phyloP scores from a whole-genome alignment of 2,797 vertebrate genomes.

The Phoeniculus purpureus region DNA sequence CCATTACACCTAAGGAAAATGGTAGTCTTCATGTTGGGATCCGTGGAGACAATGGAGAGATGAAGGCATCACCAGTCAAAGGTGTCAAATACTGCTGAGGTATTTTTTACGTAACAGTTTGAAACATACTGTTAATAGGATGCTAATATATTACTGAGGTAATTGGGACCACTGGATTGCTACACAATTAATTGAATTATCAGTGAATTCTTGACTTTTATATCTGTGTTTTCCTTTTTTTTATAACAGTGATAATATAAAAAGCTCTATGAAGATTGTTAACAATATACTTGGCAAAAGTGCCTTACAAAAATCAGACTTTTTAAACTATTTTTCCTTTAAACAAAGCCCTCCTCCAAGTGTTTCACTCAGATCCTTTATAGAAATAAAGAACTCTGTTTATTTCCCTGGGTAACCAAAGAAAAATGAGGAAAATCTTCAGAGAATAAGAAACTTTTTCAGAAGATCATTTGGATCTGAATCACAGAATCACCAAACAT shows the following conservation, averaged over 20 bases:
- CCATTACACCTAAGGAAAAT: neutral
- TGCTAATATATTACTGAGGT: neutral
- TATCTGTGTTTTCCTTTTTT: neutral
- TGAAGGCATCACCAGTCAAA: neutral
- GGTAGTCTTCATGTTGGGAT: neutral
- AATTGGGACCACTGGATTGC: neutral
- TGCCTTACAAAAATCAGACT: neutral
- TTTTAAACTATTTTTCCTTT: neutral
- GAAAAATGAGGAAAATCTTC: neutral
- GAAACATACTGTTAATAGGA: neutral
- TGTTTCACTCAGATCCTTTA: neutral
- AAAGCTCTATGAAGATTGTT: neutral
- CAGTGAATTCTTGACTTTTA: neutral
- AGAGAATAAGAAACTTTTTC: neutral
- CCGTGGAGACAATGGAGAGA: neutral
- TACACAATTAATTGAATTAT: neutral
- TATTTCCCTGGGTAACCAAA: neutral
- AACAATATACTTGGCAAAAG: neutral
- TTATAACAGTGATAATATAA: neutral
- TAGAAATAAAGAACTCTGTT: neutral
- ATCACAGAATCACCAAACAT: too few relatives aligned
- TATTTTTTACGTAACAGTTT: neutral
- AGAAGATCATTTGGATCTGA: neutral
- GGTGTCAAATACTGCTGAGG: rapidly evolving
- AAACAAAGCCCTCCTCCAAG: neutral